Evolutionary conservation across 2,113 vertebrate genomes (phyloP).

Genomic region (Oceanodroma tethys): DNA sequence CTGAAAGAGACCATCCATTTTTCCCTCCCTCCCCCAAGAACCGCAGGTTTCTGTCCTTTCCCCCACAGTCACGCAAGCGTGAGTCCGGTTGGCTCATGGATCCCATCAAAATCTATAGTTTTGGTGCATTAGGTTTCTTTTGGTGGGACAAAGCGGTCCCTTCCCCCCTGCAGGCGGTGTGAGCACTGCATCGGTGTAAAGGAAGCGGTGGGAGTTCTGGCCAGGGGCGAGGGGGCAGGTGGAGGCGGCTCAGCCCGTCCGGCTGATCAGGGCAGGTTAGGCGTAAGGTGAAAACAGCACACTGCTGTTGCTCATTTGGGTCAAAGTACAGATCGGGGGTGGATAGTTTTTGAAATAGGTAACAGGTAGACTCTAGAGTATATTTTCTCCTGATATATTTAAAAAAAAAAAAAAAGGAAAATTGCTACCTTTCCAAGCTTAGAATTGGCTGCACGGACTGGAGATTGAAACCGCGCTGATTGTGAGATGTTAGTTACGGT

Average conservation of each 20-base stretch:
- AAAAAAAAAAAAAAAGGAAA: neutral
- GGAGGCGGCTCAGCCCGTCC: neutral
- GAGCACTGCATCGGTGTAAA: neutral
- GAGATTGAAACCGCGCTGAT: neutral
- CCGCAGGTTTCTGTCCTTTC: neutral
- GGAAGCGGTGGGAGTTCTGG: neutral
- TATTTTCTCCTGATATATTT: neutral
- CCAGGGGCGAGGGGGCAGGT: neutral
- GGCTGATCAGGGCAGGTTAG: neutral
- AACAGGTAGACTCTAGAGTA: neutral
- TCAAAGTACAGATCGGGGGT: neutral
- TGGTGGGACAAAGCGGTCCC: neutral
- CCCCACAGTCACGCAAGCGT: neutral
- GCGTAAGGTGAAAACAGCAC: neutral
- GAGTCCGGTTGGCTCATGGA: neutral
- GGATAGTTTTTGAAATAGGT: neutral
- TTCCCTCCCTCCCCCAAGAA: neutral
- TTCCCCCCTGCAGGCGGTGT: neutral
- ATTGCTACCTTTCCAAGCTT: neutral
- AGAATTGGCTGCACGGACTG: neutral
- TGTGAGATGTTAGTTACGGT: neutral
- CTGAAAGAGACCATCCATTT: neutral
- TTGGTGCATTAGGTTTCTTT: neutral
- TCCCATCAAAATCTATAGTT: neutral
- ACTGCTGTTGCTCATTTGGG: neutral